Evolutionary conservation across 2,113 vertebrate species (phyloP).

Genomic region (Saimiri boliviensis): DNA sequence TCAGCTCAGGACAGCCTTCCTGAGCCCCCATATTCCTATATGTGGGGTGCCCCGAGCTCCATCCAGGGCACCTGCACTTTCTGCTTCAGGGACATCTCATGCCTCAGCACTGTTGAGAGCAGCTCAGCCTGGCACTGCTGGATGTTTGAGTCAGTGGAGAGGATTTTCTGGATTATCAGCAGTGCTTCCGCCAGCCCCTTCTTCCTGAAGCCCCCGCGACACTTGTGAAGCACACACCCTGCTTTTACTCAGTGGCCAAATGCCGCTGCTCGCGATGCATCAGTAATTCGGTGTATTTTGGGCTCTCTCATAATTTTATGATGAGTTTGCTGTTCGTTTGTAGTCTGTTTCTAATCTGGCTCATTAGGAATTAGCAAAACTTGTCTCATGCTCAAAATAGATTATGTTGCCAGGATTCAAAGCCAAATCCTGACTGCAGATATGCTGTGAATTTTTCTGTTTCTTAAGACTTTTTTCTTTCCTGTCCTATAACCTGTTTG

Average conservation of each 20-base stretch:
- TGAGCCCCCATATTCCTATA: background rate
- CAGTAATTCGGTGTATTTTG: background rate
- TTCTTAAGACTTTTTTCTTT: background rate
- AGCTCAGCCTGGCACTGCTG: rapidly evolving
- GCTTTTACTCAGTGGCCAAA: background rate
- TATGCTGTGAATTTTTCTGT: background rate
- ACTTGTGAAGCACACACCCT: background rate
- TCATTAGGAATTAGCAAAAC: constrained; percentile 58
- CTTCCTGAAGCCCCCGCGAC: background rate
- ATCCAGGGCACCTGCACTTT: rapidly evolving
- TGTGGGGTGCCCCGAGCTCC: background rate
- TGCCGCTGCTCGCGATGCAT: background rate
- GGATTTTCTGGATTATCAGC: background rate
- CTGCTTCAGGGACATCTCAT: rapidly evolving
- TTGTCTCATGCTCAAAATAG: constrained; percentile 66
- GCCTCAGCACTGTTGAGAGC: background rate
- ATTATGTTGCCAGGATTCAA: constrained; percentile 44
- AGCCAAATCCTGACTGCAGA: constrained; percentile 50
- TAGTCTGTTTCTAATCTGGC: constrained; percentile 63
- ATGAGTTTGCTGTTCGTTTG: constrained; percentile 49
- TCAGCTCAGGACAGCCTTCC: background rate
- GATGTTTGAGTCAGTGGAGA: background rate
- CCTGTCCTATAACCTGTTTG: background rate
- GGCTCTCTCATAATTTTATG: background rate
- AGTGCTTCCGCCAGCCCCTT: background rate